Percentiles rank a stretch among this genome's conserved stretches.
These are phyloP conservation scores for Tipula lateralis DNA, from an alignment of 2,888 invertebrate species.

Conservation along the genomic window DNA sequence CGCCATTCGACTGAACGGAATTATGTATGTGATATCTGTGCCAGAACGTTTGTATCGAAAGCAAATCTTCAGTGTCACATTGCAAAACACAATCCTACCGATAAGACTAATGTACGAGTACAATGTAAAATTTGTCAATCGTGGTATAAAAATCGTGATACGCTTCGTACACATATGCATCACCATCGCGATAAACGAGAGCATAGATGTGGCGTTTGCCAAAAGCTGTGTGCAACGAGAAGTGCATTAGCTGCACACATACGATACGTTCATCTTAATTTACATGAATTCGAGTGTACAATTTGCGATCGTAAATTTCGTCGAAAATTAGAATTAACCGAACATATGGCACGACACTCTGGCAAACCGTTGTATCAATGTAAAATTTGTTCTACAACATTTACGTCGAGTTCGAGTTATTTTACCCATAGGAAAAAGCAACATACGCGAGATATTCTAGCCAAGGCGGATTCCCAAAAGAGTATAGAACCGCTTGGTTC, in stretches of 20 bases:
- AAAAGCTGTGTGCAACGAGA: conserved; percentile 33
- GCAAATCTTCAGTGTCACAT: conserved; percentile 33
- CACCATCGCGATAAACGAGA: conserved; percentile 33
- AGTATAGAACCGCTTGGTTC: background rate
- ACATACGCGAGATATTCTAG: conserved; percentile 35
- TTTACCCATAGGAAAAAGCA: conserved; percentile 40
- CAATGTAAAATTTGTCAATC: conserved; percentile 34
- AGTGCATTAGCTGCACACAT: conserved; percentile 34
- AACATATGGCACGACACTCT: conserved; percentile 41
- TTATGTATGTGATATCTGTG: conserved; percentile 36
- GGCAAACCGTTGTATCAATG: conserved; percentile 40
- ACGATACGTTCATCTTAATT: conserved; percentile 35
- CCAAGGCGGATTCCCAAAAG: background rate
- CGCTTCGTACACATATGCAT: conserved; percentile 34
- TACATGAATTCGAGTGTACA: conserved; percentile 33
- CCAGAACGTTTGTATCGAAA: conserved; percentile 34
- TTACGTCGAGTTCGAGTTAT: conserved; percentile 40
- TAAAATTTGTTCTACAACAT: conserved; percentile 40
- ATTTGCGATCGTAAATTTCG: conserved; percentile 35
- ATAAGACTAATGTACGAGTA: conserved; percentile 30
- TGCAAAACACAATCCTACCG: conserved; percentile 29
- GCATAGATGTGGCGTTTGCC: conserved; percentile 33
- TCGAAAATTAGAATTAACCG: conserved; percentile 34
- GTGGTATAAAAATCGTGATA: conserved; percentile 36
- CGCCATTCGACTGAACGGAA: conserved; percentile 34